Conservation (phyloP, 1,140 invertebrate genomes). For the Drosophila littoralis region DNA sequence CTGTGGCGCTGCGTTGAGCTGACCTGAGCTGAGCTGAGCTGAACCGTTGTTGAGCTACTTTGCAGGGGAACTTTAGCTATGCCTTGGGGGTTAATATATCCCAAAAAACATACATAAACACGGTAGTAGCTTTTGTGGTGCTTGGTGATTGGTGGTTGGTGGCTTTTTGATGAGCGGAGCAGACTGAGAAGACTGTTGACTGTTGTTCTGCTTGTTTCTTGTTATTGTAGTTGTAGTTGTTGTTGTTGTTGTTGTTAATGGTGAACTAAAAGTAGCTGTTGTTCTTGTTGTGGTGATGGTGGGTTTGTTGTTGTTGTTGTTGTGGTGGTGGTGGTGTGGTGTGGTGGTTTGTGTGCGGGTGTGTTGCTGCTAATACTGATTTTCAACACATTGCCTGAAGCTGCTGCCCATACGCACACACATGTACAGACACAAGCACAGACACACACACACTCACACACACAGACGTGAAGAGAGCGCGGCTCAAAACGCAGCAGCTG, state of each 20-base stretch:
- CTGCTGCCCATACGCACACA: not conserved
- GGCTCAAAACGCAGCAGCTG: not conserved
- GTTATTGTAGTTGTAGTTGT: conserved; percentile 17
- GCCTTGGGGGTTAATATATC: conserved; percentile 5
- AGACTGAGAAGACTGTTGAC: conserved; percentile 70
- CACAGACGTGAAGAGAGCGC: too few relatives aligned
- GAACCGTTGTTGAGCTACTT: conserved; percentile 8
- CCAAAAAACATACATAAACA: conserved; percentile 27
- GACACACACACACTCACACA: not conserved
- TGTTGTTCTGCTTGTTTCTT: conserved; percentile 44
- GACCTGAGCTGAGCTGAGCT: conserved; percentile 23
- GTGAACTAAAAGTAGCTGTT: conserved; percentile 10
- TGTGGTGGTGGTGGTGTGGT: conserved; percentile 11
- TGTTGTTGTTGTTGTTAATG: conserved; percentile 18
- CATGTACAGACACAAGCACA: conserved; percentile 3
- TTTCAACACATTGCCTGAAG: conserved; percentile 1
- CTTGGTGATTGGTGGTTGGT: conserved; percentile 18
- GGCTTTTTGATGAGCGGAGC: conserved; percentile 54
- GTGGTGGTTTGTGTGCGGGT: conserved; percentile 5
- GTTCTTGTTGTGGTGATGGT: conserved; percentile 18
- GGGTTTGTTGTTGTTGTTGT: conserved; percentile 15
- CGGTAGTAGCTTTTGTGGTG: conserved; percentile 29
- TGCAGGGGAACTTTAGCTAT: conserved; percentile 24
- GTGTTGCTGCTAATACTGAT: conserved; percentile 1
- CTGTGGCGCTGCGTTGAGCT: conserved; percentile 15